A percentile compares a stretch with the other conserved stretches of the same genome.
phyloP scores from a whole-genome alignment of 2,113 vertebrate genomes.

The Sciurus niger region DNA sequence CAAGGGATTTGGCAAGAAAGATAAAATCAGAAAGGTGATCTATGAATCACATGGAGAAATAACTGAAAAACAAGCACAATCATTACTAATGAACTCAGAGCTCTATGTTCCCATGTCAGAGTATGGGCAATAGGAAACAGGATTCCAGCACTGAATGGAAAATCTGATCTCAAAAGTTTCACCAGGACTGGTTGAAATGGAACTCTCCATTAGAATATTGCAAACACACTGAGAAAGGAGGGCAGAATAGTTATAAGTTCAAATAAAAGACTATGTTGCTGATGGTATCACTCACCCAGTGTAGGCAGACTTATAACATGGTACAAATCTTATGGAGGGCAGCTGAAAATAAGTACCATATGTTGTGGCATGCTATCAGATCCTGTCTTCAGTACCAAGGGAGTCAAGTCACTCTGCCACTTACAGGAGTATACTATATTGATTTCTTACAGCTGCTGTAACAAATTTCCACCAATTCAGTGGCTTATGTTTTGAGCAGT shows the following conservation, averaged over 20 bases:
- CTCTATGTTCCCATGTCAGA: neutral
- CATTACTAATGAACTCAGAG: neutral
- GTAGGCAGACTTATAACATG: neutral
- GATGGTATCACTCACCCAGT: neutral
- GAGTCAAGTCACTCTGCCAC: neutral
- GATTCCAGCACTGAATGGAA: neutral
- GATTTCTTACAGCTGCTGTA: neutral
- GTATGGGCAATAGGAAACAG: neutral
- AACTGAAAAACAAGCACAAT: neutral
- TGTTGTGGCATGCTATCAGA: neutral
- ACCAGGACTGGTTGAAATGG: neutral
- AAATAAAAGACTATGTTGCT: neutral
- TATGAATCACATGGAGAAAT: neutral
- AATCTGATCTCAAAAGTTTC: constrained; percentile 35
- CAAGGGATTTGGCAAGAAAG: neutral
- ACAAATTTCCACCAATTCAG: neutral
- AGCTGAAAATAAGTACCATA: neutral
- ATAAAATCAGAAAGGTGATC: neutral
- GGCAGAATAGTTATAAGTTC: neutral
- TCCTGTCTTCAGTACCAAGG: neutral
- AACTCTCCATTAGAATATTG: neutral
- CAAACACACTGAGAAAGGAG: neutral
- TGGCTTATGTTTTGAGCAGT: neutral
- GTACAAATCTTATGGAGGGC: neutral
- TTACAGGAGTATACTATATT: neutral